phyloP scores from a whole-genome alignment of 1,140 invertebrate genomes.

The Dendrolimus kikuchii region DNA sequence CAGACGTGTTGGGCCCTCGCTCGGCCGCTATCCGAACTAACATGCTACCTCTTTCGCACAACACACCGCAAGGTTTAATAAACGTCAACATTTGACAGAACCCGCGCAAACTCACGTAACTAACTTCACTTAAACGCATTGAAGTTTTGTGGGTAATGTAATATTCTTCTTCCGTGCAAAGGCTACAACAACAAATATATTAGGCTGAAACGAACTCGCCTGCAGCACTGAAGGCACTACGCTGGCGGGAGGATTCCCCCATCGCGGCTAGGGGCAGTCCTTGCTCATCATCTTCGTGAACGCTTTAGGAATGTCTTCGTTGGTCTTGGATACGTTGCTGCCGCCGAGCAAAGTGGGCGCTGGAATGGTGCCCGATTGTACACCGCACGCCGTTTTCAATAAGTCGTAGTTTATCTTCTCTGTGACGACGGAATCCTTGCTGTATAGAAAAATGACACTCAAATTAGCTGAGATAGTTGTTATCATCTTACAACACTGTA shows the following conservation, averaged over 20 bases:
- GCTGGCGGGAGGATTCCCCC: background rate
- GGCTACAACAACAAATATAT: slow-evolving; percentile 7
- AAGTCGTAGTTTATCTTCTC: slow-evolving; percentile 96
- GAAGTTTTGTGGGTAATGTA: background rate
- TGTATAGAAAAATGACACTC: slow-evolving; percentile 32
- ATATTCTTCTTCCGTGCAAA: background rate
- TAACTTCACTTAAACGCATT: no score
- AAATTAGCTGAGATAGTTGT: no score
- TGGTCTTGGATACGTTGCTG: slow-evolving; percentile 79
- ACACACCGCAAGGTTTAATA: no score
- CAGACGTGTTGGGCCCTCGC: no score
- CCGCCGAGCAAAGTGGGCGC: slow-evolving; percentile 85
- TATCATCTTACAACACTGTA: no score
- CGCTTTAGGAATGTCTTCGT: slow-evolving; percentile 84
- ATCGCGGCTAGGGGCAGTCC: slow-evolving; percentile 46
- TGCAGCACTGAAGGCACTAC: slow-evolving; percentile 27
- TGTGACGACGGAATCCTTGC: slow-evolving; percentile 90
- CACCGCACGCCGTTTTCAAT: slow-evolving; percentile 81
- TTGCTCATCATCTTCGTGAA: slow-evolving; percentile 74
- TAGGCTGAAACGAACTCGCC: slow-evolving; percentile 4
- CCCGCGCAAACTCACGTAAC: no score
- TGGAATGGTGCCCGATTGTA: slow-evolving; percentile 80
- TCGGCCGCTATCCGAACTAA: no score
- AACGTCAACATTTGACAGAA: no score
- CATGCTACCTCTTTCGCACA: no score